Evolutionary conservation across 2,797 vertebrate species (phyloP), one percentile per base, ranked within the genome.

Genomic region (Clangula hyemalis): DNA sequence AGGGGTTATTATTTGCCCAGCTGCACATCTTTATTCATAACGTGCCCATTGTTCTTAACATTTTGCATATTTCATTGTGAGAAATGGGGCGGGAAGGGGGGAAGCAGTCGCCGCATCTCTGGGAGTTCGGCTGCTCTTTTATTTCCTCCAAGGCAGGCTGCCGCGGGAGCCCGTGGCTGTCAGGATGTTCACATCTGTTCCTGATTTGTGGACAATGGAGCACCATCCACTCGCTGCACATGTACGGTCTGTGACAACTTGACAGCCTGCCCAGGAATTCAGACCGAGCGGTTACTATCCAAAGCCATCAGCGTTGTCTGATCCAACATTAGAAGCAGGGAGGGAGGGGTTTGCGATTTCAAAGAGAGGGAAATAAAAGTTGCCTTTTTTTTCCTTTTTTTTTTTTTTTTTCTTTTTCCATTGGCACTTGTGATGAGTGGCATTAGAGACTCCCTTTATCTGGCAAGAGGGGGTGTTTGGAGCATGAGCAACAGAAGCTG

Each of bases 151-250:
- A 14, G 5, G 91, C 76, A 16, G 90, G 77, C 89, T 85, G 87
- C 77, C 90, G 93, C 47, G 2, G 94, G 87, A 97, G 95, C 96
- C 93, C 0, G 27, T 47, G 96, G 86, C 96, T 97, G 93, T 92
- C 73, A 78, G 97, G 97, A 95, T 96, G 91, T 74, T 91, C 96
- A 97, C 97, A 98, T 97, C 97, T 98, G 98, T 83, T 97, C 94
- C 96, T 72, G 61, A 97, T 98, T 98, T 98, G 97, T 39, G 97
- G 97, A 97, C 96, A 97, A 98, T 98, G 96, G 87, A 97, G 97
- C 97, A 97, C 96, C 94, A 97, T 96, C 96, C 90, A 93, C 92
- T 74, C 61, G 8, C 71, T 86, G 92, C 87, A 94, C 94, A 92
- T 25, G 87, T 94, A 85, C 73, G 89, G 69, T 93, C 95, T 97